Evolutionary conservation across 2,113 vertebrate species (phyloP).

Genomic region (Malurus elegans): DNA sequence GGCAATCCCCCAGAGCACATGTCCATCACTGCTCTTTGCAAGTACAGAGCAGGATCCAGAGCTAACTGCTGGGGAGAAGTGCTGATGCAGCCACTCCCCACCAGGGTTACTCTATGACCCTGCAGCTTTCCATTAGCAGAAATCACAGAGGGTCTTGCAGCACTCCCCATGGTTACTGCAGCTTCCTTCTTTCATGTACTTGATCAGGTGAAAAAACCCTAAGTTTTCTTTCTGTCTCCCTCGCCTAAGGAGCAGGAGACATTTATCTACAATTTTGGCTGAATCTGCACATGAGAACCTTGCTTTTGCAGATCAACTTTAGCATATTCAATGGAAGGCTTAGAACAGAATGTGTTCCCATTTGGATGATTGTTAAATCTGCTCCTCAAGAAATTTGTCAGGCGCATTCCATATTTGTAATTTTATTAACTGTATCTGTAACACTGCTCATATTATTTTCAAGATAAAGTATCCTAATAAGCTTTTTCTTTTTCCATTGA

Average conservation of each 20-base stretch:
- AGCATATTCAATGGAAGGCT: neutral
- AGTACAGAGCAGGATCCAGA: neutral
- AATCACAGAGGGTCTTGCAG: neutral
- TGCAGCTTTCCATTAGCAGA: neutral
- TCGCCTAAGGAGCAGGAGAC: neutral
- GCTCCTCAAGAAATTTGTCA: neutral
- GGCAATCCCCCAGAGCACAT: neutral
- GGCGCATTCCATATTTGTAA: neutral
- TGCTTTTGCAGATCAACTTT: neutral
- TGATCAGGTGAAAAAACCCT: neutral
- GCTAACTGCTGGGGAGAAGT: neutral
- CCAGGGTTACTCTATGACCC: accelerated
- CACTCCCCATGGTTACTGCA: neutral
- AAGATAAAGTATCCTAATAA: neutral
- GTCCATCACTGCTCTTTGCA: neutral
- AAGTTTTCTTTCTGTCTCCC: neutral
- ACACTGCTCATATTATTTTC: neutral
- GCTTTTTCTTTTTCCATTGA: neutral
- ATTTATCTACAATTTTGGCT: neutral
- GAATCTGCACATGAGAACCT: neutral
- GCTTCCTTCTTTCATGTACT: neutral
- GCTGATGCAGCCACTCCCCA: neutral
- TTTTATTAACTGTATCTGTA: neutral
- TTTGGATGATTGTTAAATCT: neutral
- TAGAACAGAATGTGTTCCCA: neutral